Evolutionary conservation across 1,140 invertebrate genomes (phyloP).

Genomic region (Platyura marginata): DNA sequence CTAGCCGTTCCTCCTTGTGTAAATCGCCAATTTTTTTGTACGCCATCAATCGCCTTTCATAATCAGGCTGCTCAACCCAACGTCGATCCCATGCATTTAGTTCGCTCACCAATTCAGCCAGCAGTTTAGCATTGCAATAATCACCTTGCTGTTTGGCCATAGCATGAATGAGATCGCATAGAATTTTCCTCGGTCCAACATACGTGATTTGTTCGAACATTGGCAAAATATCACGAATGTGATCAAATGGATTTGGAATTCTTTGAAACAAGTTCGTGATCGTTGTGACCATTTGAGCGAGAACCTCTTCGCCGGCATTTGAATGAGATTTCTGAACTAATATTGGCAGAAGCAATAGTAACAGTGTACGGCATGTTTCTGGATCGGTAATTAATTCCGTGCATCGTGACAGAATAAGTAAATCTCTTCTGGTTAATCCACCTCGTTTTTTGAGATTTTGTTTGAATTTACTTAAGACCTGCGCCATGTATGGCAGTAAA

Average conservation of each 20-base stretch:
- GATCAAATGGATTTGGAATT: slow-evolving; percentile 38
- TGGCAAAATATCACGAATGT: slow-evolving; percentile 43
- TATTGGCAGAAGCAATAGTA: slow-evolving; percentile 54
- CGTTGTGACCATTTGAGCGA: slow-evolving; percentile 45
- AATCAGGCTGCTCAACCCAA: slow-evolving; percentile 86
- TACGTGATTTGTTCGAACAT: slow-evolving; percentile 40
- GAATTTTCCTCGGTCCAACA: slow-evolving; percentile 39
- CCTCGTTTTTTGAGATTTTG: slow-evolving; percentile 37
- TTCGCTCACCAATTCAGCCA: slow-evolving; percentile 34
- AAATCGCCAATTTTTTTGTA: slow-evolving; percentile 44
- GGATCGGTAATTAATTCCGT: slow-evolving; percentile 49
- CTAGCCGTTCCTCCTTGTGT: slow-evolving; percentile 30
- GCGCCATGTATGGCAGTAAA: slow-evolving; percentile 49
- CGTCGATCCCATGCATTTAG: slow-evolving; percentile 74
- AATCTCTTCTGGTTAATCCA: slow-evolving; percentile 42
- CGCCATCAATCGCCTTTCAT: slow-evolving; percentile 53
- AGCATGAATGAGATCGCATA: slow-evolving; percentile 34
- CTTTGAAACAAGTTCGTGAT: slow-evolving; percentile 53
- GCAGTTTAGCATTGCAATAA: too few relatives aligned
- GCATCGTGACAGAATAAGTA: slow-evolving; percentile 60
- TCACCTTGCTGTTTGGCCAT: slow-evolving; percentile 26
- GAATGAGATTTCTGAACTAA: slow-evolving; percentile 35
- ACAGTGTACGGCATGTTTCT: slow-evolving; percentile 42
- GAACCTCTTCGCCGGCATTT: slow-evolving; percentile 32
- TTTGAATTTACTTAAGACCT: slow-evolving; percentile 52